Conservation (phyloP, 2,797 vertebrate genomes). For the Poeciliopsis gracilis region DNA sequence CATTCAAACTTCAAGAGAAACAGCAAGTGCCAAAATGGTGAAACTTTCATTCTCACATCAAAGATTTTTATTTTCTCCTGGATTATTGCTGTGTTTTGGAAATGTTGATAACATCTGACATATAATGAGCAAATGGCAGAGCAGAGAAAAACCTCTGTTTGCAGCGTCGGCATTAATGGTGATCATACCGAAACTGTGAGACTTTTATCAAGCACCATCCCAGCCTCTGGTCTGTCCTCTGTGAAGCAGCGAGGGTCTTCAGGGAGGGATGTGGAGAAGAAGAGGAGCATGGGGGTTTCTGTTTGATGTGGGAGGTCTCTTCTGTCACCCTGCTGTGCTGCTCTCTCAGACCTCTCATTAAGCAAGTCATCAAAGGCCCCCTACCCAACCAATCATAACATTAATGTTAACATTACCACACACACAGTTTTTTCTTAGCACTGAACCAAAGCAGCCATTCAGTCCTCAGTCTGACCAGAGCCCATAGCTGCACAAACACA, state of each 20-base stretch:
- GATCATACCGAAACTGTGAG: background rate
- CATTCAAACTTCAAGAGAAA: background rate
- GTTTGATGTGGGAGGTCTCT: constrained; percentile 99
- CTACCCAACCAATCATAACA: constrained; percentile 92
- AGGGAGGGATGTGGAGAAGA: constrained; percentile 4
- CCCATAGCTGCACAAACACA: background rate
- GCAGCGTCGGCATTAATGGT: background rate
- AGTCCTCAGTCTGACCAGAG: constrained; percentile 12
- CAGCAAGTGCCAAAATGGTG: background rate
- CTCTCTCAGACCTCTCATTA: constrained; percentile 90
- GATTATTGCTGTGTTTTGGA: background rate
- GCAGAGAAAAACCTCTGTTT: background rate
- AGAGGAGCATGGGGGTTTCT: constrained; percentile 56
- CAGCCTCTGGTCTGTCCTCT: background rate
- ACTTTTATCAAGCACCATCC: constrained; percentile 19
- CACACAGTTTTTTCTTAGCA: constrained; percentile 85
- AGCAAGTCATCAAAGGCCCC: constrained; percentile 84
- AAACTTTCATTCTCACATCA: background rate
- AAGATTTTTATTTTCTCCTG: background rate
- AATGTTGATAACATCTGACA: no score
- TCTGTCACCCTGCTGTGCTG: constrained; percentile 84
- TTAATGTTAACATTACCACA: constrained; percentile 94
- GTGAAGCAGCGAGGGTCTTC: constrained; percentile 10
- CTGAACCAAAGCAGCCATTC: constrained; percentile 79
- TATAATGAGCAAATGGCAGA: background rate